phyloP scores from a whole-genome alignment of 2,797 vertebrate genomes.

The Balearica regulorum region DNA sequence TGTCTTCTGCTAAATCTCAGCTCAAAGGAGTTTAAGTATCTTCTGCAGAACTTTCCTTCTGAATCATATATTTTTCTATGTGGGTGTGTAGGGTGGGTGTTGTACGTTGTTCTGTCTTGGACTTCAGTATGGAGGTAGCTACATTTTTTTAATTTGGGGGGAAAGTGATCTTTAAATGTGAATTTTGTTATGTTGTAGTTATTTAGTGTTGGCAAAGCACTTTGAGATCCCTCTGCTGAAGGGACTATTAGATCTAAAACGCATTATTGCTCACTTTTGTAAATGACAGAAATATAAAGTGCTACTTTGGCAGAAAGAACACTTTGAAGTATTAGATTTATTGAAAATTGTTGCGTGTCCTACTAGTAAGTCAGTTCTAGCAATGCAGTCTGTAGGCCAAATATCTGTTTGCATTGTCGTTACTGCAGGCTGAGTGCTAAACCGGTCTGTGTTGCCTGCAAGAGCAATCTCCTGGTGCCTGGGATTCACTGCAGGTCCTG shows the following conservation, averaged over 20 bases:
- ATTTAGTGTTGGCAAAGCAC: background rate
- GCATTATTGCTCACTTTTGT: background rate
- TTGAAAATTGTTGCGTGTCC: background rate
- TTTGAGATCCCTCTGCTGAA: background rate
- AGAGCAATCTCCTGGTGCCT: background rate
- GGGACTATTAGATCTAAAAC: background rate
- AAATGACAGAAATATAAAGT: background rate
- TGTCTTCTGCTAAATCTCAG: background rate
- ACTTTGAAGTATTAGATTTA: constrained; percentile 15
- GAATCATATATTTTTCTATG: background rate
- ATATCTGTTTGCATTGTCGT: background rate
- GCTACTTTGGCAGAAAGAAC: constrained; percentile 19
- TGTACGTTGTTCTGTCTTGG: background rate
- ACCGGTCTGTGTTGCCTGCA: background rate
- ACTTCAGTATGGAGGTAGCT: background rate
- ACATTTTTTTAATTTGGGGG: rapidly evolving
- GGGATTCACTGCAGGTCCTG: background rate
- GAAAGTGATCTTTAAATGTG: background rate
- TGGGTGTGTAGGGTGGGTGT: background rate
- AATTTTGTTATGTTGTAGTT: background rate
- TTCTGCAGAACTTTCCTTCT: background rate
- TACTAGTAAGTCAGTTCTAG: background rate
- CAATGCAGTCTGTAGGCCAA: background rate
- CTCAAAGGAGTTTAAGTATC: background rate
- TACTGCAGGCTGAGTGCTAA: background rate